Conservation (phyloP, 1,140 invertebrate genomes). For the Lutraria rhynchaena region DNA sequence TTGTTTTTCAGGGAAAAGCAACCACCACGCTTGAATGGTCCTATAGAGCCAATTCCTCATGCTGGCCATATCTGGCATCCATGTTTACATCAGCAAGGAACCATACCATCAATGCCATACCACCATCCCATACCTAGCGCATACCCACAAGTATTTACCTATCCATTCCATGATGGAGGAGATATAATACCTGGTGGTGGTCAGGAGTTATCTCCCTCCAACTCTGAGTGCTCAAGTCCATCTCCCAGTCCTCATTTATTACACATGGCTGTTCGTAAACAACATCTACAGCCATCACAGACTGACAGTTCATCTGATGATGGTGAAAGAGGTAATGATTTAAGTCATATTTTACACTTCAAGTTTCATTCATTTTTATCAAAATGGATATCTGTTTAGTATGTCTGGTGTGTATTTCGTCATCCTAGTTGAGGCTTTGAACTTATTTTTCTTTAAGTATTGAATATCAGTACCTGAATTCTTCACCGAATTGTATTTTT, state of each 20-base stretch:
- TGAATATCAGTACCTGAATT: too few species aligned
- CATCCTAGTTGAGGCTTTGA: background rate
- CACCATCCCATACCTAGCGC: background rate
- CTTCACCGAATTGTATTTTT: too few species aligned
- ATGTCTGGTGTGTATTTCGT: background rate
- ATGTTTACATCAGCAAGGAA: background rate
- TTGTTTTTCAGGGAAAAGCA: constrained; percentile 46
- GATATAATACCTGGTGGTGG: background rate
- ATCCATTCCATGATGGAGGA: background rate
- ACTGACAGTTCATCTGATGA: constrained; percentile 50
- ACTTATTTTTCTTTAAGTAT: background rate
- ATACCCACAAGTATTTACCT: constrained; percentile 6
- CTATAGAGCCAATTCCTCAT: constrained; percentile 8
- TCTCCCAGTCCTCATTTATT: constrained; percentile 41
- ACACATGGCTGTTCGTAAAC: background rate
- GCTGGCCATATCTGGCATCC: background rate
- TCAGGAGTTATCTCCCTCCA: constrained; percentile 26
- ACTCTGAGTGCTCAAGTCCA: constrained; percentile 53
- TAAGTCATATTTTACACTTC: too few species aligned
- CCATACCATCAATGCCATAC: background rate
- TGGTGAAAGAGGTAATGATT: constrained; percentile 13
- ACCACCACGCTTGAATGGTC: constrained; percentile 1
- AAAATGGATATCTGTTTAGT: too few species aligned
- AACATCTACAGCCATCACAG: background rate
- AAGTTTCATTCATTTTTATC: too few species aligned